Base-by-base conservation (phyloP, 2,888 invertebrate genomes). In the Coecobrya sp. region DNA sequence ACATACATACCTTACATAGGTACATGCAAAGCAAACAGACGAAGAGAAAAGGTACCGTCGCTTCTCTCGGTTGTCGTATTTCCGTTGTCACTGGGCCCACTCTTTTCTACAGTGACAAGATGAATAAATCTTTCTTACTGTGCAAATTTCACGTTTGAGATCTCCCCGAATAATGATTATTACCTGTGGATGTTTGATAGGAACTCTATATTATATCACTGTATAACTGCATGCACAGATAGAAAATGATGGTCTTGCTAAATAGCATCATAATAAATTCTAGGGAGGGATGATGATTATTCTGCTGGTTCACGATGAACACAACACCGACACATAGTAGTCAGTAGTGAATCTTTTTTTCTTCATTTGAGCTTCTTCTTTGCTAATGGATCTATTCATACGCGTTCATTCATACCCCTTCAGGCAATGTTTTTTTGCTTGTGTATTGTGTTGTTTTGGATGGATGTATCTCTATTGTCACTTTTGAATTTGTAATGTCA, bases 121-220 rank as follows among this genome's bases (percentile, higher is more conserved):
- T 62, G 36, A 36, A 79, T 27, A 62, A 62, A 49, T 68, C 49
- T 11, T 27, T 68, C 25, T 49, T 49, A 19, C 49, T 49, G 25
- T 49, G 65, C 49, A 85, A 85, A 85, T 85, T 85, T 85, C 85
- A 85, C 85, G 85, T 85, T 68, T 85, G 68, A 85, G 68, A 85
- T 68, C 85, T 59, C 68, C n/a, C 85, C 85, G 85, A 85, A 85
- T 85, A 85, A 68, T 85, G 85, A 85, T 68, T 65, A 62, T 82
- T 82, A 25, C 82, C 82, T 82, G 59, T 82, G 55, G 42, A 62
- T 22, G 82, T 82, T 82, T 55, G 42, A 62, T 82, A 27, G 11
- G 10, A 25, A 81, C 81, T 25, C 52, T 30, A 8, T 22, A 52
- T 19, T 3, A 52, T 42, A 45, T 82, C 45, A n/a, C 55, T 36